Base-by-base conservation (phyloP, 2,888 invertebrate species). In the Axea sp. region DNA sequence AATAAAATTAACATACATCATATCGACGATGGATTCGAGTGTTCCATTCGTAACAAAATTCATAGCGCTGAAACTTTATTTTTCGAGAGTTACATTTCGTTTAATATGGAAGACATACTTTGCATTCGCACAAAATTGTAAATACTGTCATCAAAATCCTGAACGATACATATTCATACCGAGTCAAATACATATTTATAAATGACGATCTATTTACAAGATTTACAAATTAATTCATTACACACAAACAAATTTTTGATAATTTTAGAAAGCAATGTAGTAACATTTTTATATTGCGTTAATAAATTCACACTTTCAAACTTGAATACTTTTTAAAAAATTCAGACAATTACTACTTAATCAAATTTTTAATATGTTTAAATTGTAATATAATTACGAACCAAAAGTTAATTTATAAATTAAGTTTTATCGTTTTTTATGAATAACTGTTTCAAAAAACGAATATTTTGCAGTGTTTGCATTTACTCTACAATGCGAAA, bases 1-100 rank as follows among this genome's bases (percentile, higher is more conserved):
- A 39, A 55, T 55, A 35, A 39, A 55, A 55, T 55, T 55, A 39
- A 55, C 55, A 55, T 55, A 30, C 39, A 55, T 55, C 55, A 55
- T 37, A 55, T 49, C 14, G 22, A 35, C 39, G 19, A 19, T 2
- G 26, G 19, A 39, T 37, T 39, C 39, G 19, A 28, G 39, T 28
- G 37, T 26, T 33, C 11, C 26, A n/a, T 22, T 22, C 24, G 14
- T 31, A 51, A 53, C 35, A 26, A 35, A 53, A 53, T 24, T 37
- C 28, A 17, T 26, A 22, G 7, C 53, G 35, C 12, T 22, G 37
- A 37, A 49, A 49, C 33, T 49, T 49, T 33, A 49, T 49, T 49
- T 33, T 22, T 12, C 12, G 33, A 49, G 33, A 49, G 49, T 49
- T 49, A 33, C 33, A 22, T 33, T 24, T 7, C 17, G 30, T 33